Evolutionary conservation across 1,140 invertebrate genomes (phyloP).

Genomic region (Macrosteles quadrilineatus): DNA sequence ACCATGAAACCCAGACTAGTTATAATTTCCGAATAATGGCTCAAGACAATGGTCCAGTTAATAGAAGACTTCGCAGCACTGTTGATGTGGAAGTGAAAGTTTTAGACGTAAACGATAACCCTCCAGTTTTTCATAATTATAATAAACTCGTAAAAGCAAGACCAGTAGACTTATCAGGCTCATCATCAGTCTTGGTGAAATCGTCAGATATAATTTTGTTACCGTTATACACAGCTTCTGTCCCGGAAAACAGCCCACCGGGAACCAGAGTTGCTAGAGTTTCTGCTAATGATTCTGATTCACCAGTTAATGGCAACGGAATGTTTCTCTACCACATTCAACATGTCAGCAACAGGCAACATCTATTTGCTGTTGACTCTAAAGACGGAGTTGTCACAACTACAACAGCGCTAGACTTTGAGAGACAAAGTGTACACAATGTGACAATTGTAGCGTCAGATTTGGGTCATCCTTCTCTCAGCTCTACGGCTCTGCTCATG

Average conservation of each 20-base stretch:
- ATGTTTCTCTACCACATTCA: conserved; percentile 72
- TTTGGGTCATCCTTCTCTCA: conserved; percentile 76
- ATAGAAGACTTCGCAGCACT: conserved; percentile 63
- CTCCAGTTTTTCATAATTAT: conserved; percentile 65
- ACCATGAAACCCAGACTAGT: conserved; percentile 71
- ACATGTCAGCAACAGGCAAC: conserved; percentile 59
- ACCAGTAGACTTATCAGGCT: not conserved
- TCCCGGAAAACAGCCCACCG: conserved; percentile 67
- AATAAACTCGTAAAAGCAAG: conserved; percentile 47
- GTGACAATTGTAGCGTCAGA: conserved; percentile 80
- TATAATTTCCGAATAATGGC: conserved; percentile 76
- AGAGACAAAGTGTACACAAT: conserved; percentile 65
- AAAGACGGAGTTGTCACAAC: conserved; percentile 79
- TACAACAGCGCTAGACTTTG: conserved; percentile 71
- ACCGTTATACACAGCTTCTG: conserved; percentile 69
- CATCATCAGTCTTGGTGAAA: conserved; percentile 28
- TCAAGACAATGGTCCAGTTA: conserved; percentile 65
- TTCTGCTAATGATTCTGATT: conserved; percentile 82
- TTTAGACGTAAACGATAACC: conserved; percentile 77
- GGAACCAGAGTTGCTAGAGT: conserved; percentile 71
- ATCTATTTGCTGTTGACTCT: conserved; percentile 75
- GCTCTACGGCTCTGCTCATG: conserved; percentile 70
- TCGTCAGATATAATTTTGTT: conserved; percentile 42
- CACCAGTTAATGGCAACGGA: conserved; percentile 76
- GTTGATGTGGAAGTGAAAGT: conserved; percentile 79